phyloP scores from a whole-genome alignment of 35 echinoderm and acorn worm species.

The Ophiothrix spiculata region DNA sequence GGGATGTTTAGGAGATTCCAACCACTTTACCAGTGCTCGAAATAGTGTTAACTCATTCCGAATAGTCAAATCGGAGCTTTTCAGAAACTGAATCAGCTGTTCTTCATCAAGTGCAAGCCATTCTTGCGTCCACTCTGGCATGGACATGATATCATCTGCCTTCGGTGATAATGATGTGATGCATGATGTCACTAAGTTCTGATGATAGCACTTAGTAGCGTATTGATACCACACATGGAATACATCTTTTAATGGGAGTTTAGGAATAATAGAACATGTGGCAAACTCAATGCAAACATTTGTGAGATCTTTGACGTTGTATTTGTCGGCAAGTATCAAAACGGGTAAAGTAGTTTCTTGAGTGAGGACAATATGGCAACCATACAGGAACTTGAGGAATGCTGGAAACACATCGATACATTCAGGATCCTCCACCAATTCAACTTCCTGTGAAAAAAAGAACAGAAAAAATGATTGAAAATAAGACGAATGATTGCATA shows the following conservation, averaged over 20 bases:
- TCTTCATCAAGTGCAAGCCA: constrained; percentile 89
- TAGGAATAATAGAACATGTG: constrained; percentile 86
- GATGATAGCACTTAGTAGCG: constrained; percentile 99
- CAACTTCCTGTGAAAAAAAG: constrained; percentile 67
- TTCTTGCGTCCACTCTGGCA: constrained; percentile 88
- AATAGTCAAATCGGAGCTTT: constrained; percentile 85
- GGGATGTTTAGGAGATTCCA: constrained; percentile 81
- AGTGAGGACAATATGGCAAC: constrained; percentile 86
- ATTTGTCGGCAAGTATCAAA: constrained; percentile 96
- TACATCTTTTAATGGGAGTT: constrained; percentile 93
- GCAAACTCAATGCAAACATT: constrained; percentile 84
- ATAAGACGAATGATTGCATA: no score
- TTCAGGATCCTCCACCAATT: constrained; percentile 92
- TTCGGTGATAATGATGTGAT: constrained; percentile 88
- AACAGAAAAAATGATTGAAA: background rate
- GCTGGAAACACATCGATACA: constrained; percentile 80
- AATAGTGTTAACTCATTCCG: constrained; percentile 85
- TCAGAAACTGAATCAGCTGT: constrained; percentile 89
- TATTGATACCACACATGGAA: constrained; percentile 99
- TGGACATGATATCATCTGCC: constrained; percentile 96
- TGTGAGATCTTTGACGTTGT: constrained; percentile 87
- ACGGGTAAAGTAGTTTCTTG: constrained; percentile 82
- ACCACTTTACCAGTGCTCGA: constrained; percentile 81
- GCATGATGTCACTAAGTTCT: constrained; percentile 64
- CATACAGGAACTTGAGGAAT: constrained; percentile 86